Evolutionary conservation across 2,888 invertebrate species (phyloP), one percentile per base, ranked within the genome.

Genomic region (Lamellibrachia columna): DNA sequence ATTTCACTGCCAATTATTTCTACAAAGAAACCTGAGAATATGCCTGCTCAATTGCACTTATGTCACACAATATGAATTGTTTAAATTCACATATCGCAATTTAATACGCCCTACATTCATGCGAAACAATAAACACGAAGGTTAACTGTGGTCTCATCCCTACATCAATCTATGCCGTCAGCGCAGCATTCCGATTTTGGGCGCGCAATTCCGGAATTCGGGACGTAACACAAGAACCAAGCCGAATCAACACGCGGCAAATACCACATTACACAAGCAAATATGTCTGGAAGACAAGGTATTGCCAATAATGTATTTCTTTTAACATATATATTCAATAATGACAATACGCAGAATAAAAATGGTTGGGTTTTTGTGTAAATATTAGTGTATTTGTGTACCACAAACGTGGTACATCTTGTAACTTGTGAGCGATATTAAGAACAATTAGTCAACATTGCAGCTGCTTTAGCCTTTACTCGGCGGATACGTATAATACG

Each of bases 251-350:
- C 75, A 75, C 75, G 75, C 75, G 75, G 75, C 75, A 75, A 75
- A 75, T 75, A 75, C 75, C 22, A 75, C 22, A 75, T 75, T 75
- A 22, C 15, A 75, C 75, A 75, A 75, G 22, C 75, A 75, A 75
- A 75, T 75, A 75, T 75, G 75, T 75, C 75, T 22, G 75, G 75
- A 75, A 15, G 75, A 75, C 75, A 75, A 75, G 75, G 75, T 75
- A 75, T 15, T 15, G 75, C 75, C 22, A 6, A 22, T 22, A 75
- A 75, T 75, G 75, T 75, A 75, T 75, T 75, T 75, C 15, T 75
- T 75, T 11, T 2, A 75, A n/a, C 22, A 75, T 15, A 75, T 22
- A 40, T 28, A 75, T 15, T 15, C 75, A 11, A 4, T 75, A 75
- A 75, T n/a, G 15, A 75, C n/a, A 75, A 75, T 75, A 75, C 75